phyloP scores from a whole-genome alignment of 2,888 invertebrate genomes.

The Sminthurinus aureus region DNA sequence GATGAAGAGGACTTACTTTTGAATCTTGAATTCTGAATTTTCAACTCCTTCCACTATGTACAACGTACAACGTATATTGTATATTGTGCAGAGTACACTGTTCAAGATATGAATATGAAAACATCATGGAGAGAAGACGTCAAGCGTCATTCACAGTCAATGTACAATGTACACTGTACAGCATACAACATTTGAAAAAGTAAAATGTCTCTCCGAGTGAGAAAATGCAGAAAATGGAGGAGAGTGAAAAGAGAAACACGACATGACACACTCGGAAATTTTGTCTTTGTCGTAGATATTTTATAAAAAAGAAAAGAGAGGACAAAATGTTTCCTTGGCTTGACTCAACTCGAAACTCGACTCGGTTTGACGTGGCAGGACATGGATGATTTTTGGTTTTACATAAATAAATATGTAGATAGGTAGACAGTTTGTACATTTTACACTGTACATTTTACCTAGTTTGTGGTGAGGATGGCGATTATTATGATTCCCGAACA shows the following conservation, averaged over 20 bases:
- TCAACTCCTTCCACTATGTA: not conserved
- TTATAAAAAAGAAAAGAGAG: not conserved
- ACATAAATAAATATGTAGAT: too few species aligned
- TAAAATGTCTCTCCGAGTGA: not conserved
- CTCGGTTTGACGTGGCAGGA: not conserved
- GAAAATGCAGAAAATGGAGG: not conserved
- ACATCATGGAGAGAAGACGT: not conserved
- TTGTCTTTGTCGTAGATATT: not conserved
- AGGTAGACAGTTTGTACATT: too few species aligned
- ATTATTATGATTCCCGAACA: slow-evolving; percentile 27
- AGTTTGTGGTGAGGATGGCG: slow-evolving; percentile 13
- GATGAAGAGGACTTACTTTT: not conserved
- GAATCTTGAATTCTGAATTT: not conserved
- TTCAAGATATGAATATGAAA: not conserved
- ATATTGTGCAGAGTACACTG: not conserved
- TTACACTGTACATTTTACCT: not conserved
- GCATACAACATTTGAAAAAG: too few species aligned
- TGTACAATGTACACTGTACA: not conserved
- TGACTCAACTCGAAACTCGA: not conserved
- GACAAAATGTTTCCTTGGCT: not conserved
- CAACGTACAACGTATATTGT: too few species aligned
- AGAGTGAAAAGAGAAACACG: slow-evolving; percentile 2
- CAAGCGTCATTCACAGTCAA: slow-evolving; percentile 1
- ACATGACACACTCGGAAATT: slow-evolving; percentile 28
- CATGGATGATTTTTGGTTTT: not conserved